Percentiles rank a stretch among this genome's conserved stretches.
phyloP scores from a whole-genome alignment of 35 echinoderm and acorn worm genomes.

The Strongylocentrotus purpuratus region DNA sequence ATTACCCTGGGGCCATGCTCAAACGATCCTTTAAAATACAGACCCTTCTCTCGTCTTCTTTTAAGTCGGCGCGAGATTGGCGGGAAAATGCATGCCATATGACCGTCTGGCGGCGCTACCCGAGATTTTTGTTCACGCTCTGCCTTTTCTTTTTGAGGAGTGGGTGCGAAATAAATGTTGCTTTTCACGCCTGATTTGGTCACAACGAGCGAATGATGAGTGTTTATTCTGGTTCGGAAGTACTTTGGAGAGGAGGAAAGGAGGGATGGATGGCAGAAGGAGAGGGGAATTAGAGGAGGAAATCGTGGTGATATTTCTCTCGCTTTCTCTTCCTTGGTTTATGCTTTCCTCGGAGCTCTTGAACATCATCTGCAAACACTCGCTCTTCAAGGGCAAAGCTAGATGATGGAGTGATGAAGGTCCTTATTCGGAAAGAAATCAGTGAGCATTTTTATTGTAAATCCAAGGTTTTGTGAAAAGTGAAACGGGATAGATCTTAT shows the following conservation, averaged over 20 bases:
- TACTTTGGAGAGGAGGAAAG: slow-evolving; percentile 21
- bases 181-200: neutral
- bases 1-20: slow-evolving; percentile 13
- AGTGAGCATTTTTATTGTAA: neutral
- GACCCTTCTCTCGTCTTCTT: neutral
- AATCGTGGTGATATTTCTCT: neutral
- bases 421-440: neutral
- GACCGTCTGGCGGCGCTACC: slow-evolving; percentile 16
- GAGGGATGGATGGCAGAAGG: neutral
- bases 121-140: neutral
- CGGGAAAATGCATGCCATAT: neutral
- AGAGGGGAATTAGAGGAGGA: slow-evolving; percentile 25
- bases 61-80: neutral
- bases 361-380: slow-evolving; percentile 29
- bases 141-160: slow-evolving; percentile 10
- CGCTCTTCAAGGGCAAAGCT: neutral
- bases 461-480: neutral
- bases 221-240: slow-evolving; percentile 41
- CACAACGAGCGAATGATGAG: slow-evolving; percentile 26
- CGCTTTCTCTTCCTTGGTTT: neutral
- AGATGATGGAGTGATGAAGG: neutral
- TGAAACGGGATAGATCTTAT: neutral
- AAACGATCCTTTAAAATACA: neutral
- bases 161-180: slow-evolving; percentile 27
- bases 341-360: neutral